Evolutionary conservation across 2,797 vertebrate species (phyloP).

Genomic region (Melanotaenia boesemani): DNA sequence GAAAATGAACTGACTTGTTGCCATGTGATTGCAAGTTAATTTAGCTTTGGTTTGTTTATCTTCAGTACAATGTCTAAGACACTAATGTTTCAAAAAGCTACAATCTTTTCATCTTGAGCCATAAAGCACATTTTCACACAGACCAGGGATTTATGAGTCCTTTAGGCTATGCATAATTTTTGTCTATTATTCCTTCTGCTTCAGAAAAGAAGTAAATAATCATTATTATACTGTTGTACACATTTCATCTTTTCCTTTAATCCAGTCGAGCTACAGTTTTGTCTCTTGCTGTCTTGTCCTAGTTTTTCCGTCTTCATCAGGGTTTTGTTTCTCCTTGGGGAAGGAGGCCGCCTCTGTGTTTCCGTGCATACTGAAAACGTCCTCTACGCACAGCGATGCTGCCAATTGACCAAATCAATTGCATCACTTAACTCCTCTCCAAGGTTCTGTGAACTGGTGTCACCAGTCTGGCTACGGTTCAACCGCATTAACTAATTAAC

Average conservation of each 20-base stretch:
- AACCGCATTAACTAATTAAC: constrained; percentile 62
- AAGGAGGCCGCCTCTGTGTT: neutral
- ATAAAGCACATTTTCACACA: constrained; percentile 1
- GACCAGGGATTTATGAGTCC: neutral
- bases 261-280: neutral
- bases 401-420: constrained; percentile 48
- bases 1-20: too few species aligned
- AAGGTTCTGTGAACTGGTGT: constrained; percentile 50
- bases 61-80: too few species aligned
- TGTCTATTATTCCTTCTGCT: constrained; percentile 7
- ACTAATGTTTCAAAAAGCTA: too few species aligned
- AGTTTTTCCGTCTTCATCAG: constrained; percentile 11
- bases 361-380: constrained; percentile 30
- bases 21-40: too few species aligned
- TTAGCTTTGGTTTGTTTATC: too few species aligned
- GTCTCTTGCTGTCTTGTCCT: constrained; percentile 14
- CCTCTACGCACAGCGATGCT: constrained; percentile 26
- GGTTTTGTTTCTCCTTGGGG: constrained; percentile 32
- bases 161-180: constrained; percentile 15
- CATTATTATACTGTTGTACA: constrained; percentile 3
- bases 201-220: constrained; percentile 20
- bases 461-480: constrained; percentile 24
- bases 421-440: constrained; percentile 58
- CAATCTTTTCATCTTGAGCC: neutral
- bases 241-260: neutral